Percentiles rank a stretch among this genome's conserved stretches.
Conservation (phyloP, 2,797 vertebrate genomes). For the Liasis olivaceus region DNA sequence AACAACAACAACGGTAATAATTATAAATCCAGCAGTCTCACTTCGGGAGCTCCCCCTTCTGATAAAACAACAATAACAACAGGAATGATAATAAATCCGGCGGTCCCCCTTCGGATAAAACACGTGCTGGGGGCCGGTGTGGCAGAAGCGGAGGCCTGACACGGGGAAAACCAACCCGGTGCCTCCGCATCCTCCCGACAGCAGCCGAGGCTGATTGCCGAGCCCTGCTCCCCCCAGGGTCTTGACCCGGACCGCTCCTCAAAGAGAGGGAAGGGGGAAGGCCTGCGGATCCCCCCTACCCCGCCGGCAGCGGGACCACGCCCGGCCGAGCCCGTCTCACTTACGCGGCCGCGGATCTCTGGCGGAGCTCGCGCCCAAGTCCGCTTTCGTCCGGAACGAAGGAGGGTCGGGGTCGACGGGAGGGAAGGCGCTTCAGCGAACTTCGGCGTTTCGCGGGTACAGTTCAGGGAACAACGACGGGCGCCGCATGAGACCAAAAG, state of each 20-base stretch:
- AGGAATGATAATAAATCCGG: not conserved
- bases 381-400: not conserved
- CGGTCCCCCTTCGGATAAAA: not conserved
- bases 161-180: not conserved
- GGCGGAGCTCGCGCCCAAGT: not conserved
- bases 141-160: not conserved
- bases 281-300: not conserved
- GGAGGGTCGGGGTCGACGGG: not conserved
- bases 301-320: not conserved
- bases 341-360: not conserved
- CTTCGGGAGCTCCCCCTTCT: not conserved
- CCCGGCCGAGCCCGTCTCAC: not conserved
- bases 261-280: no score
- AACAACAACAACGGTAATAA: not conserved
- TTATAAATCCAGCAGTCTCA: not conserved
- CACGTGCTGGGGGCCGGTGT: not conserved
- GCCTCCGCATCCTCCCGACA: not conserved
- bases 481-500: not conserved
- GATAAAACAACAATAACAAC: not conserved
- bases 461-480: not conserved
- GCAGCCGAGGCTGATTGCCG: not conserved
- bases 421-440: not conserved
- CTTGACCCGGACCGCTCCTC: not conserved
- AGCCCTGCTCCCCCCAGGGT: no score
- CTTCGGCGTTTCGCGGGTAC: conserved; percentile 28